Conservation (phyloP, 2,113 vertebrate genomes). For the Campylomormyrus tamandua region DNA sequence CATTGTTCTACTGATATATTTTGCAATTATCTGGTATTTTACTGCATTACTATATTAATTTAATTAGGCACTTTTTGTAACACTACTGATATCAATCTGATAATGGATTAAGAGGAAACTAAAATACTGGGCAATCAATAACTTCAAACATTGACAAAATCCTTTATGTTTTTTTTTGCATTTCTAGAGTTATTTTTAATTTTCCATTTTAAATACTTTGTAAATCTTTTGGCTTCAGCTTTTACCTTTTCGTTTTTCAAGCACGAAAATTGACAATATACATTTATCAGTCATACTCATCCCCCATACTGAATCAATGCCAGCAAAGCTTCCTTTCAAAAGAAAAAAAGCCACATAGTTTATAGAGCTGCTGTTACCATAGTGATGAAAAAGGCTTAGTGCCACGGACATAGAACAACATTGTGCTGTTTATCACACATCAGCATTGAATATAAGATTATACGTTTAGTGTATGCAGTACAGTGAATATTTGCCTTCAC, state of each 20-base stretch:
- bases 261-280: neutral
- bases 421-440: constrained; percentile 1
- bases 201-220: neutral
- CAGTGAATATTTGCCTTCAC: neutral
- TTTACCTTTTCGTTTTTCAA: neutral
- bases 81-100: neutral
- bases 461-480: neutral
- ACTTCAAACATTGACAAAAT: neutral
- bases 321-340: constrained; percentile 13
- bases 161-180: neutral
- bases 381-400: constrained; percentile 22
- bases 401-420: constrained; percentile 4
- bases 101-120: neutral
- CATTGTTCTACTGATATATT: neutral
- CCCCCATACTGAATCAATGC: neutral
- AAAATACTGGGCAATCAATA: neutral
- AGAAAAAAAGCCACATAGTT: neutral
- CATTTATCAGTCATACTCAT: neutral
- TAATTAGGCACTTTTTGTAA: neutral
- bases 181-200: neutral
- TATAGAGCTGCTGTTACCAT: constrained; percentile 23
- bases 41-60: neutral
- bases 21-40: neutral
- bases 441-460: constrained; percentile 3
- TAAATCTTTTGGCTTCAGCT: neutral